These are phyloP conservation scores for Antheraea assamensis DNA, from an alignment of 2,888 invertebrate species.

Conservation along the genomic window DNA sequence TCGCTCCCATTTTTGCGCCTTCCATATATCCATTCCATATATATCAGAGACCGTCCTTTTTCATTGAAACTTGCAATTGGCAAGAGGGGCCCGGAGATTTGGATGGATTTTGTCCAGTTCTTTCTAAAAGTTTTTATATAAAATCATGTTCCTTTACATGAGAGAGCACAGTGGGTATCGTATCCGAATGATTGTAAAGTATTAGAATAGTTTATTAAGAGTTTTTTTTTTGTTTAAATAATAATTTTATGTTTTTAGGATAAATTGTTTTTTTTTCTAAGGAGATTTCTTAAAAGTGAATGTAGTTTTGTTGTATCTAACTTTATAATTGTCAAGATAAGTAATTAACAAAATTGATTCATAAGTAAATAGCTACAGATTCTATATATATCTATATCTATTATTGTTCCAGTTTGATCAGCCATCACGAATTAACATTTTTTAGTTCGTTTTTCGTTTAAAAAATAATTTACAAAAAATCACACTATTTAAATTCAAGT, in stretches of 20 bases:
- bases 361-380: too few species aligned
- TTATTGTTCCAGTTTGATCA: too few species aligned
- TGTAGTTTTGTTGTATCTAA: too few species aligned
- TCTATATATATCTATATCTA: too few species aligned
- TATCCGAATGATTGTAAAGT: background rate
- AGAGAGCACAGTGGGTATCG: constrained; percentile 15
- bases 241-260: background rate
- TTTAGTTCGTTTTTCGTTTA: too few species aligned
- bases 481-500: too few species aligned
- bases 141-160: constrained; percentile 15
- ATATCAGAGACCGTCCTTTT: constrained; percentile 72
- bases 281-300: background rate
- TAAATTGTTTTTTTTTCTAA: background rate
- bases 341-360: too few species aligned
- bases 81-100: constrained; percentile 61
- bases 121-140: constrained; percentile 30
- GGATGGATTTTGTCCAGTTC: constrained; percentile 58
- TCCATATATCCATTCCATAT: too few species aligned
- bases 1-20: constrained; percentile 69
- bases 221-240: background rate
- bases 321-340: too few species aligned
- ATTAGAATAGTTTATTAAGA: background rate
- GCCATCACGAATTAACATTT: too few species aligned
- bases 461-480: too few species aligned
- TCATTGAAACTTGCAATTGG: constrained; percentile 75